Evolutionary conservation across 2,113 vertebrate genomes (phyloP), one percentile per base, ranked within the genome.

Genomic region (Crotalus viridis): DNA sequence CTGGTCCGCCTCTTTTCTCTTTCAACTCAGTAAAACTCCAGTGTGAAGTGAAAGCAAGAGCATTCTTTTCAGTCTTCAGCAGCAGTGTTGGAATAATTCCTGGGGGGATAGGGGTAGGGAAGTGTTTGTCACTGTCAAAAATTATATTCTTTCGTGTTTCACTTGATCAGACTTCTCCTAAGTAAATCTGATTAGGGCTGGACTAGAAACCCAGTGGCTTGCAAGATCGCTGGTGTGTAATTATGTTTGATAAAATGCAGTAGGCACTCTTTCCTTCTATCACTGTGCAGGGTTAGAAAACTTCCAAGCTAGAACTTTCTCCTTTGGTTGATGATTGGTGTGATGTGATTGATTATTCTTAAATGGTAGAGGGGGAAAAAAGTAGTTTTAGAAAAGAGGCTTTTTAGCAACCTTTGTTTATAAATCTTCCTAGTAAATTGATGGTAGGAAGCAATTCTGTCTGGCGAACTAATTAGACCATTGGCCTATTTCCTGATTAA

Each of bases 381-480:
- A 15, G 15, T 19, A 81, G 69, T 81, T 81, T 48, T 51, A 57
- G 17, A 15, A 52, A 4, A 1, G 52, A 87, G 15, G 52, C 51
- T 24, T 92, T 92, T 89, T 89, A 89, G 87, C 52, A 89, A 43
- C 39, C 15, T 52, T 57, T 24, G n/a, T 89, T 81, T 81, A 92
- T 89, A 89, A 28, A 46, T n/a, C 51, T 17, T n/a, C 33, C 61
- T 46, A 2, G 61, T 81, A 89, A 55, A n/a, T 39, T 6, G 24
- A 56, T 55, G 12, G 9, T 2, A 57, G 87, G 46, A 89, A 89
- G 89, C 13, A 56, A n/a, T 92, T 56, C 52, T 85, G 87, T 54
- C 87, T 56, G 87, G 39, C 52, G 57, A 92, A 28, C 91, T 56
- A 89, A 92, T 92, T 74, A 92, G 39, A 56, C 61, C 61, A 57